Base-by-base conservation (phyloP, 2,888 invertebrate species). In the Furcula furcula region DNA sequence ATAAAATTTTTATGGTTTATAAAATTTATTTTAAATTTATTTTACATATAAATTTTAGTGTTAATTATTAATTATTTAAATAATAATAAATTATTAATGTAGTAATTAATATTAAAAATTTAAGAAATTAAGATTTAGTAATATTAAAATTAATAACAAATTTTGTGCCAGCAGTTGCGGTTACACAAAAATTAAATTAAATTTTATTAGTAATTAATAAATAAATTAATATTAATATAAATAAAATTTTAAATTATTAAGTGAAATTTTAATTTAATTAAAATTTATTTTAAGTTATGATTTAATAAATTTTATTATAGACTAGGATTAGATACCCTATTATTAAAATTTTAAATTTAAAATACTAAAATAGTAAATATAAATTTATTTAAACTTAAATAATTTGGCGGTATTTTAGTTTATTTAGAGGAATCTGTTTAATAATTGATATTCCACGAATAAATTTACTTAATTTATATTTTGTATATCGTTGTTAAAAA, bases 291-390 rank as follows among this genome's bases (percentile, higher is more conserved):
- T 1, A 49, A 48, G 53, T 73, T 73, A 74, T 73, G 65, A 73
- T 40, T 79, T 80, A 75, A 72, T 77, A 81, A 78, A 73, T 78
- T 89, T 77, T 61, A 43, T 69, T 62, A 71, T 77, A 91, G 89
- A 92, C 91, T 91, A 91, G 91, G 91, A 91, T 92, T 91, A 91
- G 91, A 91, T 91, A 91, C 91, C 91, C 91, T 91, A 90, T 91
- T 92, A 92, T 91, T 83, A 68, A 76, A 84, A 81, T 90, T 90
- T 89, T 73, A 76, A 86, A 76, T 53, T 66, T 42, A 52, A 45
- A 60, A 69, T 72, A 72, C 74, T 88, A 75, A 89, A 90, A 89
- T 90, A 91, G 83, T 91, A 91, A 42, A 78, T 90, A 85, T 7
- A 21, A 65, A 65, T 74, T 75, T 90, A 90, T 90, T 90, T 76